These are phyloP conservation scores for Falco naumanni DNA, from an alignment of 2,797 vertebrate species.

Conservation along the genomic window DNA sequence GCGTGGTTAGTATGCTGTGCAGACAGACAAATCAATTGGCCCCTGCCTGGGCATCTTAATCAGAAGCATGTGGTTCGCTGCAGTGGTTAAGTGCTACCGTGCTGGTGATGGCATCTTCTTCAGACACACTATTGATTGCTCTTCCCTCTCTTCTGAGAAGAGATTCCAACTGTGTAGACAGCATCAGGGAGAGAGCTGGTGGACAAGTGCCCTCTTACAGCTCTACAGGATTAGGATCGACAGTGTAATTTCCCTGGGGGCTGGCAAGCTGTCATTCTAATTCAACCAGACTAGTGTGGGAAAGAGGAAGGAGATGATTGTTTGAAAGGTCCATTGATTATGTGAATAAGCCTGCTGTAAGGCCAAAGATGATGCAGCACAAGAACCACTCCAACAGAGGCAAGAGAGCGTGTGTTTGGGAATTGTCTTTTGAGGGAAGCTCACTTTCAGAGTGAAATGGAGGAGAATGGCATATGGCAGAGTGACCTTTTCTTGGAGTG, in stretches of 20 bases:
- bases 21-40: conserved; percentile 62
- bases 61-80: conserved; percentile 57
- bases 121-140: conserved; percentile 75
- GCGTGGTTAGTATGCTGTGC: conserved; percentile 47
- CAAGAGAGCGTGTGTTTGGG: background rate
- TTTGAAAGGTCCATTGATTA: conserved; percentile 52
- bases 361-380: background rate
- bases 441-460: background rate
- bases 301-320: conserved; percentile 23
- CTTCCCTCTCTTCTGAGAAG: conserved; percentile 62
- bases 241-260: conserved; percentile 66
- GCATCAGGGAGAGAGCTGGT: conserved; percentile 55
- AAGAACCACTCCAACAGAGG: background rate
- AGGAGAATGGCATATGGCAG: background rate
- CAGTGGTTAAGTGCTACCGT: conserved; percentile 53
- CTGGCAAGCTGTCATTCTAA: conserved; percentile 34
- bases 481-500: background rate
- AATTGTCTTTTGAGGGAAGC: background rate
- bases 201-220: conserved; percentile 61
- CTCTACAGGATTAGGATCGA: conserved; percentile 60
- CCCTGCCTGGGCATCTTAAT: conserved; percentile 66
- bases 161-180: conserved; percentile 63
- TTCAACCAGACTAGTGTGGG: conserved; percentile 5
- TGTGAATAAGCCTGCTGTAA: conserved; percentile 15
- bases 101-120: conserved; percentile 70